Conservation (phyloP, 1,140 invertebrate species). For the Philaenus spumarius region DNA sequence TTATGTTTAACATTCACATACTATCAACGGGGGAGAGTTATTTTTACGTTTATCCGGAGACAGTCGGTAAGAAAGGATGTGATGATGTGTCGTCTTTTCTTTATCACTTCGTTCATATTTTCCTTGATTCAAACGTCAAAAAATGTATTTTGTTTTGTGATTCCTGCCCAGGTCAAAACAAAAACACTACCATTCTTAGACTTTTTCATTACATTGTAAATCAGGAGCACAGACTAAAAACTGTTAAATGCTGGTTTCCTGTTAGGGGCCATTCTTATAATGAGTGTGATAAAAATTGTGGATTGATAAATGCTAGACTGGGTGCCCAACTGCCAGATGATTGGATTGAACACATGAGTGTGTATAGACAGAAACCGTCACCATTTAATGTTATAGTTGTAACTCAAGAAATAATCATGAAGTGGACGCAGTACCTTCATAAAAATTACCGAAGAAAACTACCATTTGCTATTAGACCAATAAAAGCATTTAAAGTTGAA, state of each 20-base stretch:
- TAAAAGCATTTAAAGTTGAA: neutral
- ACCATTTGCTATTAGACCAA: neutral
- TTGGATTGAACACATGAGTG: neutral
- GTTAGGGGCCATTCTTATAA: slow-evolving; percentile 1
- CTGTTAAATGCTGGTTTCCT: slow-evolving; percentile 1
- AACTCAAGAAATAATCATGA: neutral
- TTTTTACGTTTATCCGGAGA: slow-evolving; percentile 16
- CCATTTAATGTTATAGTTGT: neutral
- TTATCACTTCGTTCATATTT: slow-evolving; percentile 13
- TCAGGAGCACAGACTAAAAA: slow-evolving; percentile 3
- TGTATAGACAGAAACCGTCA: neutral
- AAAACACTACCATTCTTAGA: neutral
- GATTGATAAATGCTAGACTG: neutral
- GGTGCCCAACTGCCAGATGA: neutral
- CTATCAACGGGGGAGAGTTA: neutral
- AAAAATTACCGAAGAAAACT: neutral
- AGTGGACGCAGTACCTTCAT: neutral
- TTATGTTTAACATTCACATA: slow-evolving; percentile 12
- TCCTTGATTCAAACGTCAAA: slow-evolving; percentile 15
- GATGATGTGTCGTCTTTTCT: slow-evolving; percentile 16
- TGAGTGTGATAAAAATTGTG: neutral
- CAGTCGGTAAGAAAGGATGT: slow-evolving; percentile 13
- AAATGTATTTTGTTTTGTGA: slow-evolving; percentile 15
- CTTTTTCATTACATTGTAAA: neutral
- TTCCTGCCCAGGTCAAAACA: slow-evolving; percentile 15